Conservation (phyloP, 2,888 invertebrate species). For the Coenonympha glycerion region DNA sequence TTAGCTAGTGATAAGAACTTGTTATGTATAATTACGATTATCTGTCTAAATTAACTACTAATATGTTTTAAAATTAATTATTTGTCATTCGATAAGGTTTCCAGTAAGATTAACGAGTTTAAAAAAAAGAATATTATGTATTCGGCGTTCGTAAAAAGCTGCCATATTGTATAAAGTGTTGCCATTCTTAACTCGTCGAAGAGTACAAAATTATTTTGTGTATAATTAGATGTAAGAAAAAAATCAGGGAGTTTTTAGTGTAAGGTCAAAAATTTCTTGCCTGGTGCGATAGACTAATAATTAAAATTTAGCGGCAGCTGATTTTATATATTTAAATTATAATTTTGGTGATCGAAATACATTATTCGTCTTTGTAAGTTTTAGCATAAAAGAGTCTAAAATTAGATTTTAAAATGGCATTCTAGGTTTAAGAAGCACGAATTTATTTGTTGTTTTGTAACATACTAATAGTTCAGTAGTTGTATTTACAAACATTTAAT, state of each 20-base stretch:
- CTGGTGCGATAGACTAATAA: constrained; percentile 58
- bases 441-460: constrained; percentile 74
- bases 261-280: constrained; percentile 67
- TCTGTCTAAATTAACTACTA: constrained; percentile 18
- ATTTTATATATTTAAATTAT: constrained; percentile 26
- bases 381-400: constrained; percentile 40
- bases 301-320: constrained; percentile 35
- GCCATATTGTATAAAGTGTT: constrained; percentile 66
- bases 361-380: constrained; percentile 31
- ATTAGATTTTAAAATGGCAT: constrained; percentile 54
- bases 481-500: constrained; percentile 57
- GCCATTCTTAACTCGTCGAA: constrained; percentile 71
- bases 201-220: constrained; percentile 77
- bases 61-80: constrained; percentile 13
- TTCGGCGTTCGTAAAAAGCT: constrained; percentile 54
- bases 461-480: constrained; percentile 57
- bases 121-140: constrained; percentile 28
- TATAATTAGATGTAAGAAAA: constrained; percentile 72
- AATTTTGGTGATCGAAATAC: constrained; percentile 26
- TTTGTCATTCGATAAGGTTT: constrained; percentile 18
- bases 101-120: constrained; percentile 32
- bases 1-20: constrained; percentile 6
- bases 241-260: constrained; percentile 73
- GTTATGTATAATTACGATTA: constrained; percentile 12
- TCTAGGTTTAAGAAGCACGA: constrained; percentile 70